Percentiles rank a stretch among this genome's conserved stretches.
Conservation (phyloP, 2,888 invertebrate genomes). For the Andrena chrysosceles region DNA sequence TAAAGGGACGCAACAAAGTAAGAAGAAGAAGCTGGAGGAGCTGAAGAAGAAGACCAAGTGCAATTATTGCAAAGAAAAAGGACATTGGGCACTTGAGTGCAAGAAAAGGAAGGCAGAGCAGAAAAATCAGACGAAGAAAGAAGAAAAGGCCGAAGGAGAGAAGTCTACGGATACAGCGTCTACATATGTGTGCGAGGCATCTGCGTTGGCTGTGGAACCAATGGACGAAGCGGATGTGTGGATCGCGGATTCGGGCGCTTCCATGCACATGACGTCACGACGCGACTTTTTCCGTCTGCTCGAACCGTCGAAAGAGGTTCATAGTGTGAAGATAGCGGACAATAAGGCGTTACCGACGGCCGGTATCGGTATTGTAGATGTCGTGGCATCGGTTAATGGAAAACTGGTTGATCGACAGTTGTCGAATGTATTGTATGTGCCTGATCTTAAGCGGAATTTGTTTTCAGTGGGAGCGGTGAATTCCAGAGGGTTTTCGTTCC, state of each 20-base stretch:
- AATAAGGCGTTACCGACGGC: neutral
- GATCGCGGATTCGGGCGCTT: no score
- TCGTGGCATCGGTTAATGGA: no score
- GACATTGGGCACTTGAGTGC: neutral
- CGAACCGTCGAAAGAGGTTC: neutral
- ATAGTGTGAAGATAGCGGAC: neutral
- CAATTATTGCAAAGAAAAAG: neutral
- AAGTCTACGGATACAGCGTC: neutral
- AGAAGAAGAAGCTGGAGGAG: neutral
- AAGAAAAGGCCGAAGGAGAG: neutral
- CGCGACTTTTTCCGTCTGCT: neutral
- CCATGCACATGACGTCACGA: conserved; percentile 1
- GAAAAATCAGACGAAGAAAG: neutral
- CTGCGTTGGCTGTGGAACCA: neutral
- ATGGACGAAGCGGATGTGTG: no score
- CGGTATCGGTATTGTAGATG: no score
- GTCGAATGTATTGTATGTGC: no score
- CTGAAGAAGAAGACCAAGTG: neutral
- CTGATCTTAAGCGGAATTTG: no score
- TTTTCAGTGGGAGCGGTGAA: no score
- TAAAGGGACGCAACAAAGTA: neutral
- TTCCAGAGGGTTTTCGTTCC: no score
- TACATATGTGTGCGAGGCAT: conserved; percentile 7
- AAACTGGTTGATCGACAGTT: no score
- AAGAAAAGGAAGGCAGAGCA: neutral